phyloP scores from a whole-genome alignment of 2,888 invertebrate species.

The Sipunculus nudus region DNA sequence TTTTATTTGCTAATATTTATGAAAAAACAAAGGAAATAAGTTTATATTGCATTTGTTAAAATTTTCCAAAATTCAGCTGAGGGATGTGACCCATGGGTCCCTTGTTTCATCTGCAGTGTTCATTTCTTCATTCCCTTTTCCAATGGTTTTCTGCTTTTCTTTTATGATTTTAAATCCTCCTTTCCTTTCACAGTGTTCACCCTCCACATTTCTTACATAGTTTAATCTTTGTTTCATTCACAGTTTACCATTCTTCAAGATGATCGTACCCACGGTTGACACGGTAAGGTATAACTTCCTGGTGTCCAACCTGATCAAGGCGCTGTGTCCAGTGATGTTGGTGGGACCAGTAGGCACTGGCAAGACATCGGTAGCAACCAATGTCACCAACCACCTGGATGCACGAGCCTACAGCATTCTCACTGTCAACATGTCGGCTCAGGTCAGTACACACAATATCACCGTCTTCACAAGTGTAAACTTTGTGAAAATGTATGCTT shows the following conservation, averaged over 20 bases:
- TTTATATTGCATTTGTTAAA: too few relatives aligned
- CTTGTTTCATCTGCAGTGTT: too few relatives aligned
- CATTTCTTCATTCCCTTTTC: too few relatives aligned
- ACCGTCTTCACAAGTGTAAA: constrained; percentile 12
- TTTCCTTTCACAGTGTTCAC: too few relatives aligned
- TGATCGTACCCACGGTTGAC: constrained; percentile 88
- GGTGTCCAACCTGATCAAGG: constrained; percentile 74
- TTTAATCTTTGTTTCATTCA: constrained; percentile 28
- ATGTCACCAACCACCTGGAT: constrained; percentile 74
- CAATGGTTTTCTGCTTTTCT: too few relatives aligned
- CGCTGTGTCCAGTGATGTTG: constrained; percentile 78
- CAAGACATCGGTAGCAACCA: constrained; percentile 82
- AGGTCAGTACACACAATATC: constrained; percentile 65
- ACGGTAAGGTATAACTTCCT: constrained; percentile 84
- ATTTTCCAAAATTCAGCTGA: too few relatives aligned
- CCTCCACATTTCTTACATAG: background rate
- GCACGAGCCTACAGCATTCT: constrained; percentile 73
- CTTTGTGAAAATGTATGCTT: constrained; percentile 1
- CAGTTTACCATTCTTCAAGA: constrained; percentile 82
- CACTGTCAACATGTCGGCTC: constrained; percentile 87
- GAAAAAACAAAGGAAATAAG: too few relatives aligned
- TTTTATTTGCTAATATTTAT: too few relatives aligned
- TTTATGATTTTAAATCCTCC: too few relatives aligned
- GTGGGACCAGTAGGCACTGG: constrained; percentile 86
- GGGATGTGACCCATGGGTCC: too few relatives aligned